A percentile compares a stretch with the other conserved stretches of the same genome.
These are phyloP conservation scores for Brachionus rubens DNA, from an alignment of 1,140 invertebrate species.

Conservation along the genomic window DNA sequence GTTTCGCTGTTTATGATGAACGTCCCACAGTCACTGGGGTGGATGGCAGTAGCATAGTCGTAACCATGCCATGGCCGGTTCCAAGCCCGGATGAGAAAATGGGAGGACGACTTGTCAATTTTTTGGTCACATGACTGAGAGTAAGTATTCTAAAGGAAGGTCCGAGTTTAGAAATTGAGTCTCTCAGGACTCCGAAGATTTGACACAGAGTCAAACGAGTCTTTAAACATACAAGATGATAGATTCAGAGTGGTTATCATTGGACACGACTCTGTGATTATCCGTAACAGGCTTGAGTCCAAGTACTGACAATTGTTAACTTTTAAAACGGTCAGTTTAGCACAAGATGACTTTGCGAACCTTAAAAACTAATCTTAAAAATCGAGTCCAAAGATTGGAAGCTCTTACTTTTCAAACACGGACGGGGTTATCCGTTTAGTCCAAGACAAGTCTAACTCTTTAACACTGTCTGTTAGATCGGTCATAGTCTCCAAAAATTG, in stretches of 20 bases:
- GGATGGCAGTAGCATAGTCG: no score
- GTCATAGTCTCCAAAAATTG: slow-evolving; percentile 61
- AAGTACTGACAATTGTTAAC: slow-evolving; percentile 74
- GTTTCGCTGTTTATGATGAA: no score
- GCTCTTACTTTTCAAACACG: not conserved
- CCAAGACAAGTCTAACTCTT: slow-evolving; percentile 79
- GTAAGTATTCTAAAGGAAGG: no score
- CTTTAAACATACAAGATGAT: slow-evolving; percentile 63
- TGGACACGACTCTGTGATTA: slow-evolving; percentile 66
- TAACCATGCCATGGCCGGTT: no score
- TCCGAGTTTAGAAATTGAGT: slow-evolving; percentile 13
- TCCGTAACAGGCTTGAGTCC: slow-evolving; percentile 65
- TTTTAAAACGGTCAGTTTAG: slow-evolving; percentile 68
- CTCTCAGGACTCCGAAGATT: slow-evolving; percentile 50
- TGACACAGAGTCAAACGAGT: slow-evolving; percentile 58
- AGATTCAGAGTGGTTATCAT: slow-evolving; percentile 69
- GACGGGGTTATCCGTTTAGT: slow-evolving; percentile 53
- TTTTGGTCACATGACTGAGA: no score
- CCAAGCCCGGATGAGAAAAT: no score
- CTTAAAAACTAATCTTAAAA: slow-evolving; percentile 56
- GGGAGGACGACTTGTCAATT: no score
- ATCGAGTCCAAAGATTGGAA: not conserved
- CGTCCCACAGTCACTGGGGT: no score
- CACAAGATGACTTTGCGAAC: slow-evolving; percentile 69
- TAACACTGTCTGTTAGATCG: slow-evolving; percentile 68